phyloP scores from a whole-genome alignment of 2,888 invertebrate genomes.

The Phrixothrix hirtus region DNA sequence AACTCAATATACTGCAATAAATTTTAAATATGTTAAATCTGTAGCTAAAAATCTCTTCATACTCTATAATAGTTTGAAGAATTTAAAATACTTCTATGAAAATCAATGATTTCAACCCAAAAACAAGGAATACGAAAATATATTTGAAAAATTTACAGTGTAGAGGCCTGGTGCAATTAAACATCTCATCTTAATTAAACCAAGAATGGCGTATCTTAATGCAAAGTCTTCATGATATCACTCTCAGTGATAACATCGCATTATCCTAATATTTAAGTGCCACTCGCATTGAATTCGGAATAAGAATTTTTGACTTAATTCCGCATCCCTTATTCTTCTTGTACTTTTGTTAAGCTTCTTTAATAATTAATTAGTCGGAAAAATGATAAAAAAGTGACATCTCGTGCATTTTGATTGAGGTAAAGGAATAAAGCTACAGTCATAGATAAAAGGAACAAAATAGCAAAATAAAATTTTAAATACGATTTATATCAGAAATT shows the following conservation, averaged over 20 bases:
- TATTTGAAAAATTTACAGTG: conserved; percentile 30
- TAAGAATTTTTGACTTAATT: conserved; percentile 44
- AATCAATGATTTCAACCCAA: too few species aligned
- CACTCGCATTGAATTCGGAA: conserved; percentile 52
- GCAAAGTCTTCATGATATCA: conserved; percentile 48
- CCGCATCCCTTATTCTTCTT: conserved; percentile 12
- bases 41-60: too few species aligned
- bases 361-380: conserved; percentile 2
- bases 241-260: conserved; percentile 46
- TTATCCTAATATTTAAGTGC: conserved; percentile 46
- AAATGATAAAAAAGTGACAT: not conserved
- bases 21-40: not conserved
- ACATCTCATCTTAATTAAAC: conserved; percentile 53
- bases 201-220: conserved; percentile 49
- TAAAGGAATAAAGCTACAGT: too few species aligned
- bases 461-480: conserved; percentile 36
- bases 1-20: too few species aligned
- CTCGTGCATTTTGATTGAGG: too few species aligned
- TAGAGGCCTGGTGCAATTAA: conserved; percentile 44
- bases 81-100: not conserved
- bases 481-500: conserved; percentile 52
- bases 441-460: conserved; percentile 25
- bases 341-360: conserved; percentile 3
- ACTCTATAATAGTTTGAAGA: too few species aligned
- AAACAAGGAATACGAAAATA: conserved; percentile 10